These are phyloP conservation scores for Epinephelus malabaricus DNA, from an alignment of 2,797 vertebrate species.

Conservation along the genomic window DNA sequence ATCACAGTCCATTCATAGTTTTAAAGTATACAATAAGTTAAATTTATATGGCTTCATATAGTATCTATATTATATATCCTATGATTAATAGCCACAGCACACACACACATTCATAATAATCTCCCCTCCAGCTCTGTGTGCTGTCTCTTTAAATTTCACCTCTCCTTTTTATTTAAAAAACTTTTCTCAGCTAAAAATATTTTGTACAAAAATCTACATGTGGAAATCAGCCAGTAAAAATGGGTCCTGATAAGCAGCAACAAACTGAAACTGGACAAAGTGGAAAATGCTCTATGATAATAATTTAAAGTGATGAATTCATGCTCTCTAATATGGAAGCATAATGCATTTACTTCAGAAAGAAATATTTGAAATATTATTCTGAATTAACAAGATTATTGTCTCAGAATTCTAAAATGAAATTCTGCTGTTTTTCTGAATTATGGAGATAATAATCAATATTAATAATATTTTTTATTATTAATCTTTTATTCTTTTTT, in stretches of 20 bases:
- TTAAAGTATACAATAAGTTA: slow-evolving; percentile 96
- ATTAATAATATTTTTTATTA: too few relatives aligned
- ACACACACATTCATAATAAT: slow-evolving; percentile 85
- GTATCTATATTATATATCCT: slow-evolving; percentile 77
- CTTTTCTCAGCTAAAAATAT: slow-evolving; percentile 67
- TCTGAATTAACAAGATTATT: too few relatives aligned
- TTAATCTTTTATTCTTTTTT: too few relatives aligned
- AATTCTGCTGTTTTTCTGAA: too few relatives aligned
- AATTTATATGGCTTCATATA: slow-evolving; percentile 89
- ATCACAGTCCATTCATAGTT: slow-evolving; percentile 87
- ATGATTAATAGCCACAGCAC: slow-evolving; percentile 84
- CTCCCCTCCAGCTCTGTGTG: slow-evolving; percentile 15
- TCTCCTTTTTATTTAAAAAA: not conserved
- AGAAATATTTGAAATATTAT: too few relatives aligned
- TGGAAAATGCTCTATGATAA: slow-evolving; percentile 20
- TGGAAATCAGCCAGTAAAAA: slow-evolving; percentile 20
- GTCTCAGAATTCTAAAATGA: too few relatives aligned
- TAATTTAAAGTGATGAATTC: slow-evolving; percentile 47
- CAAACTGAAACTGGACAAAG: not conserved
- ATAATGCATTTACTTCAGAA: too few relatives aligned
- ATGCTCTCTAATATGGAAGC: not conserved
- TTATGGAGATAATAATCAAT: too few relatives aligned
- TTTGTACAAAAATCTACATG: slow-evolving; percentile 74
- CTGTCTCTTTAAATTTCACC: slow-evolving; percentile 36
- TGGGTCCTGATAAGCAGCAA: not conserved